Conservation (phyloP, 2,113 vertebrate genomes). For the Cheirogaleus medius region DNA sequence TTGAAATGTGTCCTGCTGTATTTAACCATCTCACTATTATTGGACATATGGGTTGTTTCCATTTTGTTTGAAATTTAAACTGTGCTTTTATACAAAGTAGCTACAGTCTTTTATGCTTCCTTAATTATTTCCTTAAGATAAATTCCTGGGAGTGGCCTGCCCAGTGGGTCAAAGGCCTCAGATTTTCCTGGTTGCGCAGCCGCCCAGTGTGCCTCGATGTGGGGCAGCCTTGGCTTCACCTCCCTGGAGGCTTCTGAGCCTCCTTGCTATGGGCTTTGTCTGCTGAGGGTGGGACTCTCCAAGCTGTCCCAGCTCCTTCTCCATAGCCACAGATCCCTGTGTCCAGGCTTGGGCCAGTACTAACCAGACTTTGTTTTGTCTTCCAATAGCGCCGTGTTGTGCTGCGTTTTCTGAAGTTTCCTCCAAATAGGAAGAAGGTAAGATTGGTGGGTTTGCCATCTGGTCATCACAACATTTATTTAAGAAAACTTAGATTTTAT, state of each 20-base stretch:
- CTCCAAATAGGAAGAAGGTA: slow-evolving; percentile 91
- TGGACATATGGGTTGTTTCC: background rate
- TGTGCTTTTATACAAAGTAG: background rate
- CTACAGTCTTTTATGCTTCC: background rate
- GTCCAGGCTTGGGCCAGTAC: background rate
- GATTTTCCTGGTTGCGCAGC: background rate
- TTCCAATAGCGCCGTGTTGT: slow-evolving; percentile 91
- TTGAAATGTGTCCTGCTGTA: background rate
- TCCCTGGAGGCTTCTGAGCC: background rate
- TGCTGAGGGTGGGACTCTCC: background rate
- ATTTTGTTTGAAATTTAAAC: background rate
- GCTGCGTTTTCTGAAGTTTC: slow-evolving; percentile 94
- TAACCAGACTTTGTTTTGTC: slow-evolving; percentile 30
- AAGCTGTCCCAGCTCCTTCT: background rate
- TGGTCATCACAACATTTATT: background rate
- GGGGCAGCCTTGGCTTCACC: background rate
- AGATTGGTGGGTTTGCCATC: background rate
- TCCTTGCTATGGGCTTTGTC: background rate
- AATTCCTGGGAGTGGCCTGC: background rate
- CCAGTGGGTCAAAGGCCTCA: background rate
- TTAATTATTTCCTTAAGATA: slow-evolving; percentile 8
- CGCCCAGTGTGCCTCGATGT: background rate
- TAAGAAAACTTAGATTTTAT: background rate
- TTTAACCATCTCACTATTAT: background rate
- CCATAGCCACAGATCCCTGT: too few species aligned